These are phyloP conservation scores for Parthenolecanium corni DNA, from an alignment of 2,888 invertebrate species.

Conservation along the genomic window DNA sequence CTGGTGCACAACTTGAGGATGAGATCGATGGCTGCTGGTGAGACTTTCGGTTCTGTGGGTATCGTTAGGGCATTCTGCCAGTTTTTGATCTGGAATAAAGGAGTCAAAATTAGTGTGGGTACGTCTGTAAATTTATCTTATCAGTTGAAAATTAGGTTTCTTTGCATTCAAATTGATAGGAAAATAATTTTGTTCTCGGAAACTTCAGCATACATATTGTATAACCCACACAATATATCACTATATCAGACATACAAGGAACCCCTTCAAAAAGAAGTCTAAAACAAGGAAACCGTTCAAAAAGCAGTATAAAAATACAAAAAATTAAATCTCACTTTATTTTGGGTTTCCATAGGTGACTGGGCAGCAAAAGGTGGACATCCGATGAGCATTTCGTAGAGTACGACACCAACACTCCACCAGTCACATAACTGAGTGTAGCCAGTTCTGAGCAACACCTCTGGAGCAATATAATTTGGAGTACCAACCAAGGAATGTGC, in stretches of 20 bases:
- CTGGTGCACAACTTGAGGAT: constrained; percentile 83
- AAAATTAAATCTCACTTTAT: constrained; percentile 56
- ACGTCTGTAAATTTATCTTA: no score
- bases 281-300: no score
- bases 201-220: constrained; percentile 82
- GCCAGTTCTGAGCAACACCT: constrained; percentile 80
- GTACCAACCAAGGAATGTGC: constrained; percentile 98
- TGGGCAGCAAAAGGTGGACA: constrained; percentile 94
- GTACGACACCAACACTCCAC: constrained; percentile 99
- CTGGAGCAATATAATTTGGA: constrained; percentile 98
- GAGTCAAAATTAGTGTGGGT: constrained; percentile 69
- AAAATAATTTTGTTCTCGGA: no score
- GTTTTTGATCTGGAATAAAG: constrained; percentile 72
- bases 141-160: no score
- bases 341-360: constrained; percentile 90
- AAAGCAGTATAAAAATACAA: no score
- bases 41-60: constrained; percentile 75
- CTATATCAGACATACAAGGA: no score
- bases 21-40: constrained; percentile 73
- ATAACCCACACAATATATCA: no score
- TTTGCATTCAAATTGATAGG: no score
- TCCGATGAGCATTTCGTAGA: constrained; percentile 98
- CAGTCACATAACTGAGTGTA: constrained; percentile 95
- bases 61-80: constrained; percentile 88
- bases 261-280: no score